phyloP scores from a whole-genome alignment of 2,888 invertebrate genomes.

The Clistopyga incitator region DNA sequence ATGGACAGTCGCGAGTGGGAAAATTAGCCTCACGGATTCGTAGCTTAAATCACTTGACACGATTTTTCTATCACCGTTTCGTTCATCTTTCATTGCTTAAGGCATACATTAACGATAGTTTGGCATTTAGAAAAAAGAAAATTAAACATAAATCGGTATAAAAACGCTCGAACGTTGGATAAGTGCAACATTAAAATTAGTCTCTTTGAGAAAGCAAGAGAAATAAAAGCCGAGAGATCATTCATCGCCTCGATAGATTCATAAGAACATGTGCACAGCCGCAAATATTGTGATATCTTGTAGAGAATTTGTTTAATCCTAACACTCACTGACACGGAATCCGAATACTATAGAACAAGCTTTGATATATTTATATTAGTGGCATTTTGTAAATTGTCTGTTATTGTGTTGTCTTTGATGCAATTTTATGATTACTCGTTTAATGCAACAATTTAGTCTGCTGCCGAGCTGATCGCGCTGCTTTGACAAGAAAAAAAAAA shows the following conservation, averaged over 20 bases:
- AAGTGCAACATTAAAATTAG: conserved; percentile 6
- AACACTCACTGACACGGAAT: conserved; percentile 55
- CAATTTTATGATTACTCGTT: conserved; percentile 39
- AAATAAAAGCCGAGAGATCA: conserved; percentile 22
- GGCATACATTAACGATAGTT: not conserved
- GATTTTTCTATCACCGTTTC: conserved; percentile 13
- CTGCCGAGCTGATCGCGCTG: conserved; percentile 67
- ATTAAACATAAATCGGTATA: conserved; percentile 15
- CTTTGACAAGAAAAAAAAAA: conserved; percentile 6
- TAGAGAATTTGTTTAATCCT: conserved; percentile 48
- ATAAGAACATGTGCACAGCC: conserved; percentile 57
- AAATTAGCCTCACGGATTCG: conserved; percentile 8
- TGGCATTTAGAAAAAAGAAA: conserved; percentile 12
- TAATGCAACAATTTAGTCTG: conserved; percentile 33
- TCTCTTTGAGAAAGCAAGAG: conserved; percentile 16
- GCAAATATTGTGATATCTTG: conserved; percentile 35
- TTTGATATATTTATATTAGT: conserved; percentile 83
- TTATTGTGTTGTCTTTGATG: conserved; percentile 70
- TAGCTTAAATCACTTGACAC: conserved; percentile 31
- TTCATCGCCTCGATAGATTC: conserved; percentile 18
- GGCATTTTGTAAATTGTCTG: conserved; percentile 81
- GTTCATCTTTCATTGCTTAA: conserved; percentile 19
- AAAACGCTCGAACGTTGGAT: not conserved
- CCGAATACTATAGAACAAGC: conserved; percentile 78
- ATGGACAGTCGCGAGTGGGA: not conserved